Percentiles rank a stretch among this genome's conserved stretches.
Evolutionary conservation across 2,797 vertebrate genomes (phyloP).

Genomic region (Sandelia bainsii): DNA sequence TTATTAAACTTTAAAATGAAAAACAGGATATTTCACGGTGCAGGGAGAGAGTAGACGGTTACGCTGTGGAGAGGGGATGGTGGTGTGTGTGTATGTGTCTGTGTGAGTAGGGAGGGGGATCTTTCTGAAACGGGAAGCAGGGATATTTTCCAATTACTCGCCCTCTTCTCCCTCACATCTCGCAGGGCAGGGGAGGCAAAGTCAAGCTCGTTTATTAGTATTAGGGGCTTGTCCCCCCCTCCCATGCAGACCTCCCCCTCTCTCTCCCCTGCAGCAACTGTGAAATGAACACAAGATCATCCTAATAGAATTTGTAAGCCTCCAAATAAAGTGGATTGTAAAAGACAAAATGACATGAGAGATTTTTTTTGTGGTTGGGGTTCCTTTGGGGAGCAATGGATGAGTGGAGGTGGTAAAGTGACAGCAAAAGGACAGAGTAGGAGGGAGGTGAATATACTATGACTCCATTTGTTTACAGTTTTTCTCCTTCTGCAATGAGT

Average conservation of each 20-base stretch:
- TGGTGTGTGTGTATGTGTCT: conserved; percentile 4
- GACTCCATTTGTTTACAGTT: conserved; percentile 60
- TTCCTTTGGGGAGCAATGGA: conserved; percentile 9
- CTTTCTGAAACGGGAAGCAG: conserved; percentile 63
- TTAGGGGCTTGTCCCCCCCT: conserved; percentile 61
- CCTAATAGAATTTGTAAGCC: conserved; percentile 71
- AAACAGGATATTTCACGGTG: conserved; percentile 58
- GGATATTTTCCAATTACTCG: conserved; percentile 85
- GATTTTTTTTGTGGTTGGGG: conserved; percentile 14
- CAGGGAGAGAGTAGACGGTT: conserved; percentile 34
- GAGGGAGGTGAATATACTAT: conserved; percentile 26
- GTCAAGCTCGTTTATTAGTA: conserved; percentile 80
- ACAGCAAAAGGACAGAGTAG: conserved; percentile 24
- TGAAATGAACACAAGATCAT: conserved; percentile 53
- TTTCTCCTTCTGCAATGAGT: conserved; percentile 43
- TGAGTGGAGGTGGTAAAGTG: conserved; percentile 34
- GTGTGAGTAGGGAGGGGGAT: background rate
- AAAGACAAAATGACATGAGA: conserved; percentile 61
- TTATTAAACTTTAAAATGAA: conserved; percentile 41
- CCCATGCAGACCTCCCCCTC: conserved; percentile 6
- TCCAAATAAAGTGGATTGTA: conserved; percentile 72
- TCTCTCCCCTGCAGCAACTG: conserved; percentile 49
- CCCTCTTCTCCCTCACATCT: conserved; percentile 68
- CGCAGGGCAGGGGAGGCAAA: conserved; percentile 71
- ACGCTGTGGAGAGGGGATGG: background rate